Conservation (phyloP, 2,888 invertebrate species). For the Dynastes maya region DNA sequence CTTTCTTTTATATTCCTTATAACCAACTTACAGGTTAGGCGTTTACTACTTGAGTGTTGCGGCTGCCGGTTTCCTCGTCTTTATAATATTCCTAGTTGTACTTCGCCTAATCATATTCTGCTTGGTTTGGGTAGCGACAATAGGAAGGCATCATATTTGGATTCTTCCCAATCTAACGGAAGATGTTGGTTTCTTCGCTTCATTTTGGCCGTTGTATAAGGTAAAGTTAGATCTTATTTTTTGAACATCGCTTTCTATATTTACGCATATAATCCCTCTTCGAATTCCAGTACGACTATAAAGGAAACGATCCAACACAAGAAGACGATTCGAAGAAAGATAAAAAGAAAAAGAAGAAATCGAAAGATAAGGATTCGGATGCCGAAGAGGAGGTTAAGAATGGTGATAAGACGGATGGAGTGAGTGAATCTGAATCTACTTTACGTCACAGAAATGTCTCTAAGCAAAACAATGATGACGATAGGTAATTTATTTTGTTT, state of each 20-base stretch:
- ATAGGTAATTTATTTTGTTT: slow-evolving; percentile 55
- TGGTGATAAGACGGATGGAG: slow-evolving; percentile 65
- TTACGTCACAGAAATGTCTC: slow-evolving; percentile 49
- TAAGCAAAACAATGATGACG: slow-evolving; percentile 59
- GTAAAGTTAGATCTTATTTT: slow-evolving; percentile 69
- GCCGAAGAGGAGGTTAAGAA: slow-evolving; percentile 76
- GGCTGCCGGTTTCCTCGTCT: slow-evolving; percentile 94
- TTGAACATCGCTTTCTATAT: background rate
- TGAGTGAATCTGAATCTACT: slow-evolving; percentile 63
- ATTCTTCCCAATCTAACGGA: slow-evolving; percentile 99
- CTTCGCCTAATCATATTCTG: slow-evolving; percentile 94
- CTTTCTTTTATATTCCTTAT: too few relatives aligned
- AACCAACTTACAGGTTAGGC: slow-evolving; percentile 78
- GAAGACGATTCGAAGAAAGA: slow-evolving; percentile 70
- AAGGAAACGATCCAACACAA: slow-evolving; percentile 73
- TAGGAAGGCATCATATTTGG: slow-evolving; percentile 96
- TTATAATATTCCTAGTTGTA: slow-evolving; percentile 92
- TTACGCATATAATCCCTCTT: background rate
- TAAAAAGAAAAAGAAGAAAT: slow-evolving; percentile 81
- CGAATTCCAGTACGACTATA: slow-evolving; percentile 83
- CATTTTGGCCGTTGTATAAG: slow-evolving; percentile 97
- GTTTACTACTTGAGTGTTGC: slow-evolving; percentile 98
- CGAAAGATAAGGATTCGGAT: slow-evolving; percentile 87
- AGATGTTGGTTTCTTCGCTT: slow-evolving; percentile 98
- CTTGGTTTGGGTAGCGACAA: slow-evolving; percentile 88